Base-by-base conservation (phyloP, 2,888 invertebrate species). In the Caenorhabditis afra region DNA sequence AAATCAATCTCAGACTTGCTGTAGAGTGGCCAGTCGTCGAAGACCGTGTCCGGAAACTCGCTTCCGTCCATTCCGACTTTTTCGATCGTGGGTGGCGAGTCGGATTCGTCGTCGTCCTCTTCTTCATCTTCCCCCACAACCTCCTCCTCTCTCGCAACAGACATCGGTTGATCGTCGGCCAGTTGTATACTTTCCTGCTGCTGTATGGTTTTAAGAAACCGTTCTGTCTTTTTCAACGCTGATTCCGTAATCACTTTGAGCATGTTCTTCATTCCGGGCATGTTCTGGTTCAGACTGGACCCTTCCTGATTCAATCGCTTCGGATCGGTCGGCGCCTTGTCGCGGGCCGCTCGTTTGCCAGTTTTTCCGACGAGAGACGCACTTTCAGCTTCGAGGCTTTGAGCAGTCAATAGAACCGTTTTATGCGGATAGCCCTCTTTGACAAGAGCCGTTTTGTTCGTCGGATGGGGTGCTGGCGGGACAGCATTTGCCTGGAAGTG, bases 1-100 rank as follows among this genome's bases (percentile, higher is more conserved):
- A 66, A 85, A 77, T 82, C 83, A 22, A 85, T 77, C 1, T 80
- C 66, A 0, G 23, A 20, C 44, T 80, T 79, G 20, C 71, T 75
- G 53, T 81, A 85, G 1, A 80, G 37, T 12, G 84, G 84, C 77
- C 81, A 84, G 14, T 83, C 62, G 47, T 66, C 64, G 53, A 55
- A 73, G 4, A 16, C 23, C 12, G n/a, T 29, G 14, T 20, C 47
- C 7, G 35, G 14, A n/a, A 29, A 39, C 1, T 58, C 49, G n/a
- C 4, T 52, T 1, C 14, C 50, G 14, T 47, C 50, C 0, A 47
- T 16, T 4, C 37, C 59, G 3, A 68, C n/a, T 12, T 29, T 18
- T 35, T 73, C 73, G 39, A 68, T 37, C 11, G 59, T 20, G 3
- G 76, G 62, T 1, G 64, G 62, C 1, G 67, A 49, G 11, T 37